Evolutionary conservation across 2,888 invertebrate species (phyloP), one percentile per base, ranked within the genome.

Genomic region (Lasioglossum malachurum): DNA sequence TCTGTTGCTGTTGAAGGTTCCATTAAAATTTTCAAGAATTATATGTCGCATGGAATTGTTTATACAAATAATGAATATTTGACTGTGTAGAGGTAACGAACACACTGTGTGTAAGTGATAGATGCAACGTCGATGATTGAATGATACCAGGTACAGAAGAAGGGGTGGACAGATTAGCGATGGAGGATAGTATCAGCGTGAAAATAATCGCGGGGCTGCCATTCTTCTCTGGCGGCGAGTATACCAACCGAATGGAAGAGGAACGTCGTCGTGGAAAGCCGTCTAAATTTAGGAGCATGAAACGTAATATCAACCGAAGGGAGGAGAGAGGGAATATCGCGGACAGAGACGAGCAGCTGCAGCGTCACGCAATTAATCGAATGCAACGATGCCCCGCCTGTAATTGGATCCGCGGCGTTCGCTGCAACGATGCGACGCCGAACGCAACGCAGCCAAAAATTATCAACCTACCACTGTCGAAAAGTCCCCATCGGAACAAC

Each of bases 321-420:
- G 60, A 16, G 60, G 60, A 27, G 60, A 14, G 60, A 27, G 27
- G 60, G 60, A 27, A 16, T 14, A 64, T 64, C 60, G 60, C 60
- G 60, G 60, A 64, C 60, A 67, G 89, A 76, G 83, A 89, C 57
- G 81, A 79, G 91, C 91, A 91, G 91, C 89, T 89, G 90, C 90
- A 88, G 82, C 78, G 83, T 88, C 88, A 67, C 75, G 90, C 87
- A 88, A 91, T 90, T 90, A 89, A 90, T 91, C 91, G 90, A 89
- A 85, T 85, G 72, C 89, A 78, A 76, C 86, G 90, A 86, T 90
- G 90, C 86, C 80, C 84, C 83, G 89, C 80, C 82, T 79, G 91
- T 87, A 91, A 90, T 89, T 88, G 90, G 89, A 90, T 89, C 89
- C 75, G 73, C 49, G 85, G 49, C 35, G 60, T 16, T 27, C 60